phyloP scores from a whole-genome alignment of 2,888 invertebrate genomes.

The Sphaerophoria taeniata region DNA sequence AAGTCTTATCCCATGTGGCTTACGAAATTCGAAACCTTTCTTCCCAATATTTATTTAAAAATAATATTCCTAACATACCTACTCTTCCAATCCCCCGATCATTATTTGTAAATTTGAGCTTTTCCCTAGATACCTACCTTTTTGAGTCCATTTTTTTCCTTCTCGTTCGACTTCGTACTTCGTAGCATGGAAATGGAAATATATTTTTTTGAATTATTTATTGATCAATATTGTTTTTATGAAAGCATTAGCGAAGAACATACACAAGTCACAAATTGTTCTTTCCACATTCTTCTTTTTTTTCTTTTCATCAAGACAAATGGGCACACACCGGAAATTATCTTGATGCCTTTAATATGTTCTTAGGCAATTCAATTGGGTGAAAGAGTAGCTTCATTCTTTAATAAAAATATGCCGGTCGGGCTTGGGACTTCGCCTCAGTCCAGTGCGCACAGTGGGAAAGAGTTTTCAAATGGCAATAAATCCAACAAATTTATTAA shows the following conservation, averaged over 20 bases:
- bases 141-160: no score
- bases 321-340: slow-evolving; percentile 50
- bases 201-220: slow-evolving; percentile 22
- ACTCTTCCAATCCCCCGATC: neutral
- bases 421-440: neutral
- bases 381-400: neutral
- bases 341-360: slow-evolving; percentile 45
- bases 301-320: slow-evolving; percentile 36
- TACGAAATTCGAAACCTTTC: neutral
- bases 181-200: neutral
- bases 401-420: neutral
- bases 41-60: neutral
- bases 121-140: neutral
- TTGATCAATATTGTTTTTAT: slow-evolving; percentile 27
- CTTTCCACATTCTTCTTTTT: slow-evolving; percentile 6
- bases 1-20: no score
- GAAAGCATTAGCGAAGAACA: slow-evolving; percentile 19
- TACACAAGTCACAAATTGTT: neutral
- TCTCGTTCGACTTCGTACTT: neutral
- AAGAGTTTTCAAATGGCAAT: neutral
- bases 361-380: slow-evolving; percentile 48
- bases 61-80: neutral
- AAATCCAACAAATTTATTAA: no score
- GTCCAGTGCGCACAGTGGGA: slow-evolving; percentile 8
- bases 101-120: neutral